Conservation (phyloP, 2,797 vertebrate species). For the Thalassophryne amazonica region DNA sequence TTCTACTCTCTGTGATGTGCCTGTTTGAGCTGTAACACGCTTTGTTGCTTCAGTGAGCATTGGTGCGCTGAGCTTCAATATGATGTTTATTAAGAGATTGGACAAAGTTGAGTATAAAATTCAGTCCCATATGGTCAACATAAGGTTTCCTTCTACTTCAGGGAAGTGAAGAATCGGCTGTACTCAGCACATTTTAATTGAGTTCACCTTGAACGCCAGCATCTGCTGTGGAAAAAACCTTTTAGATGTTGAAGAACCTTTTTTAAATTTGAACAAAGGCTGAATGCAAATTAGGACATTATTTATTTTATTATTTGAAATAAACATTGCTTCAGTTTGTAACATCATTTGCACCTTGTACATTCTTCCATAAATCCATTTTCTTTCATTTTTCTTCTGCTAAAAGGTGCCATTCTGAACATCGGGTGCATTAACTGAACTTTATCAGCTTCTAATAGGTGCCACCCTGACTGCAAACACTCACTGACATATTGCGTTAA, state of each 20-base stretch:
- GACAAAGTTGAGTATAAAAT: slow-evolving; percentile 10
- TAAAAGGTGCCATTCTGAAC: not conserved
- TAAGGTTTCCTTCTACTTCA: slow-evolving; percentile 10
- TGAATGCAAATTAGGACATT: not conserved
- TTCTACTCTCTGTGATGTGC: slow-evolving; percentile 35
- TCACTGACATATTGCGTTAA: not conserved
- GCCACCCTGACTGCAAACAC: not conserved
- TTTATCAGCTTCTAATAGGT: not conserved
- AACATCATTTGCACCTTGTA: not conserved
- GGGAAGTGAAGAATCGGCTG: not conserved
- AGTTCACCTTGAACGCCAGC: slow-evolving; percentile 21
- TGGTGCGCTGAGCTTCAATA: slow-evolving; percentile 37
- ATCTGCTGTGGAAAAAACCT: slow-evolving; percentile 9
- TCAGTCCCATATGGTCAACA: slow-evolving; percentile 24
- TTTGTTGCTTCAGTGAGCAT: slow-evolving; percentile 44
- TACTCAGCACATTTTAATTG: slow-evolving; percentile 6
- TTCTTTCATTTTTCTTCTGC: slow-evolving; percentile 2
- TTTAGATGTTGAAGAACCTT: not conserved
- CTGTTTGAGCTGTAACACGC: slow-evolving; percentile 38
- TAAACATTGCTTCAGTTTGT: too few relatives aligned
- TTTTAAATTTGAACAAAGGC: not conserved
- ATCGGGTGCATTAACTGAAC: not conserved
- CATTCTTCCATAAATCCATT: not conserved
- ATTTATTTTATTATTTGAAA: too few relatives aligned
- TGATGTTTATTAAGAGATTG: slow-evolving; percentile 39